Evolutionary conservation across 2,888 invertebrate genomes (phyloP), one percentile per base, ranked within the genome.

Genomic region (Saturnia japonica): DNA sequence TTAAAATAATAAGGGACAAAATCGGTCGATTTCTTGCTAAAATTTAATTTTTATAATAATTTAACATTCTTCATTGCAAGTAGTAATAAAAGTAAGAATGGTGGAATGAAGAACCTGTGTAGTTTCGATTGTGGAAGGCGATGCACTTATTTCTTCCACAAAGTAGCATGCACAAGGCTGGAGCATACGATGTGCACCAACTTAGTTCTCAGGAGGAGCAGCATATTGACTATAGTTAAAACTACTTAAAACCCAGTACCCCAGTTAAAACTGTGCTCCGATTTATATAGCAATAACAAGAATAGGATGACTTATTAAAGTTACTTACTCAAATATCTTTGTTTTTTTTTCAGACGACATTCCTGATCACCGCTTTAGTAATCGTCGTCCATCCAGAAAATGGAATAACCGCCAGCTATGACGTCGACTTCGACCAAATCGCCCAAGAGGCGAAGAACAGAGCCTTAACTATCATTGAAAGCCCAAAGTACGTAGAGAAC

Each of bases 351-450:
- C 91, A 93, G 94, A 89, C 91, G 88, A 85, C 90, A 90, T 89
- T 92, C 88, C 88, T 93, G 90, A 89, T 93, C 88, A 84, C 88
- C 83, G 87, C 88, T 85, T 87, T 93, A 88, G 90, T 88, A 89
- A 89, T 93, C 88, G 88, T 87, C 89, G 88, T 92, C 88, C 87
- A 85, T 84, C 83, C 87, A 86, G 86, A 86, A 76, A 77, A 82
- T 85, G 88, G 86, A 82, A 90, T 86, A 80, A 85, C 85, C 81
- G 86, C 86, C 78, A 82, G 86, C 73, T 81, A 87, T 83, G 88
- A 85, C 76, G 76, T 74, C 76, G 75, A 78, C 77, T 76, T 81
- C 74, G 93, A 94, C 81, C 91, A 88, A 78, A 73, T 92, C 76
- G 93, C 92, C 70, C 84, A 90, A 76, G 94, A 94, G 84, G 78